phyloP scores from a whole-genome alignment of 2,113 vertebrate genomes.

The Caranx ignobilis region DNA sequence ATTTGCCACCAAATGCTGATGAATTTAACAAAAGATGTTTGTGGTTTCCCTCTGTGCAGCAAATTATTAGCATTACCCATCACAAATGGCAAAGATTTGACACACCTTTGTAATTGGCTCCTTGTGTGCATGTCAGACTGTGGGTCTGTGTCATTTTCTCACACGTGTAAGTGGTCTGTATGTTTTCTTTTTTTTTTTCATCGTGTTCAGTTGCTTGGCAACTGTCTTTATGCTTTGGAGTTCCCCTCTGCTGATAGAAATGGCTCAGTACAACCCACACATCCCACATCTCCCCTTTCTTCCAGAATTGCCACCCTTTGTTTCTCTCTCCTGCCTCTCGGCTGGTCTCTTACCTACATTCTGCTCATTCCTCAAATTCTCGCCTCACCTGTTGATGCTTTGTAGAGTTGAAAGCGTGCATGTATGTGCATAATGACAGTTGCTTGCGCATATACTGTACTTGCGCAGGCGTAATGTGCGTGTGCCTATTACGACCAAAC shows the following conservation, averaged over 20 bases:
- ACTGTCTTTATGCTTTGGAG: constrained; percentile 80
- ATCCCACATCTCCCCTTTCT: constrained; percentile 63
- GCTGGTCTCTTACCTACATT: constrained; percentile 39
- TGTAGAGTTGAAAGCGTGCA: not conserved
- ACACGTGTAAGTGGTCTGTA: constrained; percentile 73
- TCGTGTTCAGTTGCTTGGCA: constrained; percentile 84
- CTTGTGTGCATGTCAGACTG: constrained; percentile 29
- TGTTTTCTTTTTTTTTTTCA: constrained; percentile 30
- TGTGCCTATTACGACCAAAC: not conserved
- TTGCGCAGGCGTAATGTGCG: not conserved
- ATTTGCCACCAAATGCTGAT: constrained; percentile 18
- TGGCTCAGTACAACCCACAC: constrained; percentile 61
- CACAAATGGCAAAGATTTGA: constrained; percentile 50
- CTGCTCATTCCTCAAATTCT: constrained; percentile 26
- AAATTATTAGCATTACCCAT: constrained; percentile 44
- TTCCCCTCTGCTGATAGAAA: constrained; percentile 76
- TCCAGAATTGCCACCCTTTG: constrained; percentile 58
- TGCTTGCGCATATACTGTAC: not conserved
- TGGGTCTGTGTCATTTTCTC: constrained; percentile 53
- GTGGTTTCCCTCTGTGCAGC: constrained; percentile 1
- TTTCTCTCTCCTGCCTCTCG: constrained; percentile 33
- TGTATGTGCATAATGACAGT: not conserved
- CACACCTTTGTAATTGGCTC: constrained; percentile 46
- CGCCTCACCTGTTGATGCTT: constrained; percentile 62
- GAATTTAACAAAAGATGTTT: constrained; percentile 41